Percentiles rank a stretch among this genome's conserved stretches.
These are phyloP conservation scores for Glossosoma conforme DNA, from an alignment of 1,140 invertebrate species.

Conservation along the genomic window DNA sequence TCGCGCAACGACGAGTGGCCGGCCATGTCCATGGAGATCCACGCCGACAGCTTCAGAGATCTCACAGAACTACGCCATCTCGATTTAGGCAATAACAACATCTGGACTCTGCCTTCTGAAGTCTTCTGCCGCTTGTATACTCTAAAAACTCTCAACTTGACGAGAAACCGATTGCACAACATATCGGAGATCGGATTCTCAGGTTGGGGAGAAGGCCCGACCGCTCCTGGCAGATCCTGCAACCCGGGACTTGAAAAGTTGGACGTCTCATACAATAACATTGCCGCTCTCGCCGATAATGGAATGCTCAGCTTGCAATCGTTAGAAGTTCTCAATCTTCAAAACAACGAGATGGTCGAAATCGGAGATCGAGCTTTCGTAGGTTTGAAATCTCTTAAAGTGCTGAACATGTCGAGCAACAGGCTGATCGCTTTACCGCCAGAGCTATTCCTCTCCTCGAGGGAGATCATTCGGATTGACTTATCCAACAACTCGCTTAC, in stretches of 20 bases:
- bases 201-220: slow-evolving; percentile 59
- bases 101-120: slow-evolving; percentile 68
- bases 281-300: slow-evolving; percentile 62
- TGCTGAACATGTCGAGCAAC: slow-evolving; percentile 74
- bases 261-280: slow-evolving; percentile 70
- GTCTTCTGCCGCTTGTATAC: slow-evolving; percentile 70
- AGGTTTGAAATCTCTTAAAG: slow-evolving; percentile 61
- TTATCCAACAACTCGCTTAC: slow-evolving; percentile 77
- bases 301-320: slow-evolving; percentile 64
- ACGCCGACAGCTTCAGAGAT: slow-evolving; percentile 66
- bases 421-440: slow-evolving; percentile 71
- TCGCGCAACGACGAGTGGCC: slow-evolving; percentile 78
- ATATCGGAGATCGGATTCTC: slow-evolving; percentile 68
- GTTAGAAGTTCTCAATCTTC: slow-evolving; percentile 61
- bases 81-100: slow-evolving; percentile 75
- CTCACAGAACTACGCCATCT: slow-evolving; percentile 63
- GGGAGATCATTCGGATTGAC: slow-evolving; percentile 66
- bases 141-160: slow-evolving; percentile 66
- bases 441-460: slow-evolving; percentile 67
- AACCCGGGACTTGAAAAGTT: slow-evolving; percentile 62
- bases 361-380: slow-evolving; percentile 70
- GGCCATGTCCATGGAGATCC: slow-evolving; percentile 71
- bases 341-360: slow-evolving; percentile 68
- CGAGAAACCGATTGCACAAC: slow-evolving; percentile 74
- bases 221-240: slow-evolving; percentile 59